Evolutionary conservation across 2,797 vertebrate species (phyloP).

Genomic region (Propithecus perrieri): DNA sequence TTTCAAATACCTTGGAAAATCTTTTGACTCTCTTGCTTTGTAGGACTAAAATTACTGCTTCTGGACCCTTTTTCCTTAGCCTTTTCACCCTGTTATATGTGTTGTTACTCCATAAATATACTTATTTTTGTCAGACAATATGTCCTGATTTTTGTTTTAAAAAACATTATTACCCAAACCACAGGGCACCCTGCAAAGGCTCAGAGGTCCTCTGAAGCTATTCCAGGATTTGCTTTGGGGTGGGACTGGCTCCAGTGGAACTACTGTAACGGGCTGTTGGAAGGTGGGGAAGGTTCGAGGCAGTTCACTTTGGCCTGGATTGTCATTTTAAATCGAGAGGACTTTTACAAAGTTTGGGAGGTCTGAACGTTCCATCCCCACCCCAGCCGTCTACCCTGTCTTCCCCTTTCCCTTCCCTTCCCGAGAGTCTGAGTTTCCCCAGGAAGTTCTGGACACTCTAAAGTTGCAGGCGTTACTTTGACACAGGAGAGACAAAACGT

Average conservation of each 20-base stretch:
- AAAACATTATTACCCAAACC: neutral
- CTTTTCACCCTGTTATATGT: neutral
- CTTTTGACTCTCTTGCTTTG: neutral
- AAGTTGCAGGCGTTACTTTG: neutral
- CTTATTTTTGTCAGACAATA: conserved; percentile 44
- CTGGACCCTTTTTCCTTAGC: neutral
- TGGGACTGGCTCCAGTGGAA: neutral
- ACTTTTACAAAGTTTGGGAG: neutral
- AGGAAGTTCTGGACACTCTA: neutral
- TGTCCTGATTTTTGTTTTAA: conserved; percentile 51
- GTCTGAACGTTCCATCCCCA: neutral
- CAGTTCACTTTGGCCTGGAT: conserved; percentile 33
- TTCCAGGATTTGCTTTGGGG: conserved; percentile 11
- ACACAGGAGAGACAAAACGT: neutral
- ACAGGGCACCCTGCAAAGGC: neutral
- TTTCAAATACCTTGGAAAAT: conserved; percentile 19
- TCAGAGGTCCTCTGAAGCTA: conserved; percentile 16
- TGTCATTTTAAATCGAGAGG: neutral
- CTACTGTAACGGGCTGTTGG: neutral
- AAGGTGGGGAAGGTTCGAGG: neutral
- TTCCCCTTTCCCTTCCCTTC: neutral
- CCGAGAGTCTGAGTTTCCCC: neutral
- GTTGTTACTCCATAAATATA: conserved; percentile 30
- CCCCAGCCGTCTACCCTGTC: neutral
- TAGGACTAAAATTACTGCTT: neutral